Evolutionary conservation across 2,113 vertebrate species (phyloP), one percentile per base, ranked within the genome.

Genomic region (Thunnus maccoyii): DNA sequence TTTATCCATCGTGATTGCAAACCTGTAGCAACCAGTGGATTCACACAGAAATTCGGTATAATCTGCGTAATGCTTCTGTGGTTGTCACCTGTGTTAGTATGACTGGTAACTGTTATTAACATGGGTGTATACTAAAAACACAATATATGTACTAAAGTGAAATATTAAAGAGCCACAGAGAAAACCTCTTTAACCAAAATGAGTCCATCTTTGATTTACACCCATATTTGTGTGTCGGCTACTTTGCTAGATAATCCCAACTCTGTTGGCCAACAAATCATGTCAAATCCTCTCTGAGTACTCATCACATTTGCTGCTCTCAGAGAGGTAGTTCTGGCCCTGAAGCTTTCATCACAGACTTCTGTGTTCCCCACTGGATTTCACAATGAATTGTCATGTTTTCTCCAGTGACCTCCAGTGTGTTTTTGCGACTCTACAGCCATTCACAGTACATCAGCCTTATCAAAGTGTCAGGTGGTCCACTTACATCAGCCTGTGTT

Each of bases 281-380:
- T n/a, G 36, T 77, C 46, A 68, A 86, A 82, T 86, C 76, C 78
- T 89, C 63, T 81, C 58, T 69, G 54, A 80, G 60, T 73, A 32
- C 71, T 72, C 4, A 15, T 85, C 78, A 48, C 64, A 17, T 81
- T 48, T 62, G 67, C n/a, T n/a, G 48, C 77, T 81, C 50, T 71
- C 76, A 41, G 30, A 69, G 71, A 86, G 63, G 64, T 64, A 27
- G 56, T 41, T 36, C 25, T 60, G 22, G 52, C 70, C 65, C 36
- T 0, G 60, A 81, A 0, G 72, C 74, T 76, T 86, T 66, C 48
- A 57, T n/a, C 17, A 1, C 76, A 55, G 20, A 30, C 62, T 32
- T 50, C 52, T 15, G 52, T 56, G 44, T 27, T 75, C 75, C 27
- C 44, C 18, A 36, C 3, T 46, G 30, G 48, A 54, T 77, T 80